Percentiles rank a stretch among this genome's conserved stretches.
Conservation (phyloP, 2,113 vertebrate species). For the Nannospalax galili region DNA sequence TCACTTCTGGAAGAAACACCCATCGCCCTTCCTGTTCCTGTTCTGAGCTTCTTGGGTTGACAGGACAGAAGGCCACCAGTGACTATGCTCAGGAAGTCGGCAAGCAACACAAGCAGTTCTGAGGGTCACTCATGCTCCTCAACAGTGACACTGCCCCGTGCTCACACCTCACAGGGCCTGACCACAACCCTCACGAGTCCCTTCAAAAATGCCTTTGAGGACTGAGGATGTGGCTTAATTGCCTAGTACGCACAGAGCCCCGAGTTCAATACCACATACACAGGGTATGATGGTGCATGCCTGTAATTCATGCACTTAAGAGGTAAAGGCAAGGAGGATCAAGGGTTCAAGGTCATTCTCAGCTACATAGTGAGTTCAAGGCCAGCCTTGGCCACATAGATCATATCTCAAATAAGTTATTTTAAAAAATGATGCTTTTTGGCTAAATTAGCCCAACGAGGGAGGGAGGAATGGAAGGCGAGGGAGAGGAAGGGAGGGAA, state of each 20-base stretch:
- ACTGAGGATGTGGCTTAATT: not conserved
- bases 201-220: conserved; percentile 11
- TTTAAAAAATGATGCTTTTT: not conserved
- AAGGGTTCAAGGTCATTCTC: not conserved
- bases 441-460: not conserved
- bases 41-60: not conserved
- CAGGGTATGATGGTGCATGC: not conserved
- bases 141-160: not conserved
- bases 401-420: not conserved
- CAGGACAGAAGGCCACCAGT: not conserved
- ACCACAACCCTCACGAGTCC: not conserved
- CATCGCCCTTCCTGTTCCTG: not conserved
- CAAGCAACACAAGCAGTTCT: too few relatives aligned
- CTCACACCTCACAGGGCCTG: not conserved
- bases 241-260: not conserved
- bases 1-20: not conserved
- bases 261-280: not conserved
- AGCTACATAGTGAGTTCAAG: not conserved
- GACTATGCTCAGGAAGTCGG: not conserved
- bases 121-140: not conserved
- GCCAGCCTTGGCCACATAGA: not conserved
- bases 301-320: not conserved
- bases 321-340: too few relatives aligned
- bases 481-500: not conserved
- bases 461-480: too few relatives aligned